These are phyloP conservation scores for Leptarthrus brevirostris DNA, from an alignment of 2,888 invertebrate genomes.

Conservation along the genomic window DNA sequence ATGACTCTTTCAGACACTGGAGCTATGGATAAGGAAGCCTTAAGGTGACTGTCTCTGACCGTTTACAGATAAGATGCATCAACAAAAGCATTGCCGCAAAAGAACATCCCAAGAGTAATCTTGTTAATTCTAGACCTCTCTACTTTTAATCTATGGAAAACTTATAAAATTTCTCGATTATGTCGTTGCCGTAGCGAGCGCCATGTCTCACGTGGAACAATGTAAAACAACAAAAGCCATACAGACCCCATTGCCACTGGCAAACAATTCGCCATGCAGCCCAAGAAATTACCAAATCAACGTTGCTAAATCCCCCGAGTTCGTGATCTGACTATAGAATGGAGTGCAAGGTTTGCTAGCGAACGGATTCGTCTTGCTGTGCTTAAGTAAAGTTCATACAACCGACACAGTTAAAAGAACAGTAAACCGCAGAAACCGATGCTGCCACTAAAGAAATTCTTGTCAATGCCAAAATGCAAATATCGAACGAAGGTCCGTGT, in stretches of 20 bases:
- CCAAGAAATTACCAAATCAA: constrained; percentile 5
- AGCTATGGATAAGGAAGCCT: too few species aligned
- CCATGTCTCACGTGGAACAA: too few species aligned
- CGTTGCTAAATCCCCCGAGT: neutral
- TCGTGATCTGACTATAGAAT: constrained; percentile 25
- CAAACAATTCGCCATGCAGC: neutral
- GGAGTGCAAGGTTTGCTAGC: neutral
- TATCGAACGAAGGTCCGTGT: neutral
- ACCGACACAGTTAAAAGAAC: constrained; percentile 32
- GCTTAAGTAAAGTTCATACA: neutral
- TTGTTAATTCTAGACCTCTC: too few species aligned
- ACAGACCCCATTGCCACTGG: neutral
- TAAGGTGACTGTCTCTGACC: too few species aligned
- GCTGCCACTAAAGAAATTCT: neutral
- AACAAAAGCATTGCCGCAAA: too few species aligned
- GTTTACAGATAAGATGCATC: too few species aligned
- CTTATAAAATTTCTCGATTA: too few species aligned
- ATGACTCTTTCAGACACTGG: too few species aligned
- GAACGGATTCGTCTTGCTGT: neutral
- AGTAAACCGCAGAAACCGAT: constrained; percentile 4
- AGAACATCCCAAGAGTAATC: too few species aligned
- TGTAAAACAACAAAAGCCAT: neutral
- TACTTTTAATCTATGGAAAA: too few species aligned
- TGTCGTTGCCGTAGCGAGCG: too few species aligned
- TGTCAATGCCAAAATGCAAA: neutral